These are phyloP conservation scores for Hirtodrosophila cameraria DNA, from an alignment of 2,888 invertebrate genomes.

Conservation along the genomic window DNA sequence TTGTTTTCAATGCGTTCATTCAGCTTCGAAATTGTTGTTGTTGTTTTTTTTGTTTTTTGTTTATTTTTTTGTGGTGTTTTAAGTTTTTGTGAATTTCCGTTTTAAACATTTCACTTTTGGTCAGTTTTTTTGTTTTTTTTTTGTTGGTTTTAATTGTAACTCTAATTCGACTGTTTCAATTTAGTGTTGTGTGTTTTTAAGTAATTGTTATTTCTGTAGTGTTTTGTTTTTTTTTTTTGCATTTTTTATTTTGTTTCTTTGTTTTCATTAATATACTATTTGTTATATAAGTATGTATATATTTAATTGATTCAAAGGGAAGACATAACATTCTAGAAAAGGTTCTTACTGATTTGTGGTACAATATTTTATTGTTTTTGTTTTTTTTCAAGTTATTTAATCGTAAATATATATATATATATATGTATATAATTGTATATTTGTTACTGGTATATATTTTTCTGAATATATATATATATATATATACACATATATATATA, in stretches of 20 bases:
- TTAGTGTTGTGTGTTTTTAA: too few relatives aligned
- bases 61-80: constrained; percentile 4
- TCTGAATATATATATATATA: constrained; percentile 28
- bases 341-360: constrained; percentile 71
- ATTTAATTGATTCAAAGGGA: constrained; percentile 75
- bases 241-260: constrained; percentile 12
- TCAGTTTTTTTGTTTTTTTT: constrained; percentile 21
- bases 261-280: constrained; percentile 5
- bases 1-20: constrained; percentile 12
- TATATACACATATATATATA: constrained; percentile 46
- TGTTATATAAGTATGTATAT: constrained; percentile 12
- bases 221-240: constrained; percentile 19
- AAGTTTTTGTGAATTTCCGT: background rate
- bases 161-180: too few relatives aligned
- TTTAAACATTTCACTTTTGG: too few relatives aligned
- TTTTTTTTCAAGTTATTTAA: constrained; percentile 42
- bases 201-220: constrained; percentile 1
- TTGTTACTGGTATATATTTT: constrained; percentile 59
- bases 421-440: constrained; percentile 64
- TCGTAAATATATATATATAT: constrained; percentile 32
- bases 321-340: constrained; percentile 80
- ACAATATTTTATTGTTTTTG: constrained; percentile 41
- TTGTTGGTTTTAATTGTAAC: too few relatives aligned
- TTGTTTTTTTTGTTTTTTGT: background rate
- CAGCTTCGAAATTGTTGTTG: constrained; percentile 11